Evolutionary conservation across 2,888 invertebrate species (phyloP).

Genomic region (Drosophila peninsularis): DNA sequence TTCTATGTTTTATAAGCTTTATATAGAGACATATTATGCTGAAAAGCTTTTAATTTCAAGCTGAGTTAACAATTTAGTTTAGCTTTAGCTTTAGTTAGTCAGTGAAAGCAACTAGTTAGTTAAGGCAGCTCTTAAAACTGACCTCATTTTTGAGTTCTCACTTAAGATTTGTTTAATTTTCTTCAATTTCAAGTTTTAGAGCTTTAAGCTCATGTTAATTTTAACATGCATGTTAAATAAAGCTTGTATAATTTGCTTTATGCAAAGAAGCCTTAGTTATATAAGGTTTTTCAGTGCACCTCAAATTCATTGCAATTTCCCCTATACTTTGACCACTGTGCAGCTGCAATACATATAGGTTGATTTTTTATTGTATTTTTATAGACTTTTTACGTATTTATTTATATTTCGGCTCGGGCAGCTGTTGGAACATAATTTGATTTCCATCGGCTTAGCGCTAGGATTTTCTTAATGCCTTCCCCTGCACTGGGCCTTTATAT

Average conservation of each 20-base stretch:
- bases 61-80: not conserved
- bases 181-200: too few species aligned
- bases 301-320: not conserved
- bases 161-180: not conserved
- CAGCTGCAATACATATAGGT: slow-evolving; percentile 32
- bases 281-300: not conserved
- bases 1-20: not conserved
- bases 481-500: slow-evolving; percentile 1
- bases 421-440: slow-evolving; percentile 59
- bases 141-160: not conserved
- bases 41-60: not conserved
- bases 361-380: slow-evolving; percentile 37
- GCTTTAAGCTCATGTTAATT: too few species aligned
- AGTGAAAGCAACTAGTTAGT: not conserved
- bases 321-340: slow-evolving; percentile 20
- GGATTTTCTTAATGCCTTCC: slow-evolving; percentile 52
- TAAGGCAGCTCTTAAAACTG: not conserved
- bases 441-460: slow-evolving; percentile 58
- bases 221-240: too few species aligned
- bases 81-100: not conserved
- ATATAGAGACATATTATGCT: too few species aligned
- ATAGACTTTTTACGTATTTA: slow-evolving; percentile 48
- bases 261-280: too few species aligned
- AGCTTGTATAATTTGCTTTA: too few species aligned
- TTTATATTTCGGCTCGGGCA: slow-evolving; percentile 47